Evolutionary conservation across 2,797 vertebrate species (phyloP).

Genomic region (Serranus cabrilla): DNA sequence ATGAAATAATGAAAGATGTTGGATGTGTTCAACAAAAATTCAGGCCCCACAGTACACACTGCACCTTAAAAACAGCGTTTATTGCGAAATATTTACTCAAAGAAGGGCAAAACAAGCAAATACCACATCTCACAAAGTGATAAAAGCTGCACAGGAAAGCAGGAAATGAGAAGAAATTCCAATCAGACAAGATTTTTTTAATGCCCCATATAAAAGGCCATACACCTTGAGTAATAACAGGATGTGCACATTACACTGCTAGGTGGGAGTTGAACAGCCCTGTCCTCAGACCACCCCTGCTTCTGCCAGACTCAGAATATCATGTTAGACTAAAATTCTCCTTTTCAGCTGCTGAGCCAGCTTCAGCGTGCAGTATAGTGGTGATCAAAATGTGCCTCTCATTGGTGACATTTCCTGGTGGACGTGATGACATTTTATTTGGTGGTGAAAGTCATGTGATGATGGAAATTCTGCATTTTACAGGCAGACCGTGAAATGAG

Average conservation of each 20-base stretch:
- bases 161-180: constrained; percentile 13
- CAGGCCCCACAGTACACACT: no score
- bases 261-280: background rate
- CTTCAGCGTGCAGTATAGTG: background rate
- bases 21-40: no score
- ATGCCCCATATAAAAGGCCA: constrained; percentile 35
- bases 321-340: background rate
- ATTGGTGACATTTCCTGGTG: constrained; percentile 61
- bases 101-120: background rate
- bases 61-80: background rate
- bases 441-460: constrained; percentile 36
- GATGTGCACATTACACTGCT: constrained; percentile 11
- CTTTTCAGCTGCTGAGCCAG: background rate
- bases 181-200: constrained; percentile 8
- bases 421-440: constrained; percentile 57
- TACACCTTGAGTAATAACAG: constrained; percentile 38
- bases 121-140: background rate
- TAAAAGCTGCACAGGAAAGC: constrained; percentile 1
- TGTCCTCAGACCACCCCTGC: constrained; percentile 14
- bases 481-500: constrained; percentile 17
- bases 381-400: constrained; percentile 31
- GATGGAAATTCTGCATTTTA: constrained; percentile 41
- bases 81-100: background rate
- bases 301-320: background rate
- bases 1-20: no score